A percentile compares a stretch with the other conserved stretches of the same genome.
Evolutionary conservation across 2,797 vertebrate genomes (phyloP).

Genomic region (Apogon hyalosoma): DNA sequence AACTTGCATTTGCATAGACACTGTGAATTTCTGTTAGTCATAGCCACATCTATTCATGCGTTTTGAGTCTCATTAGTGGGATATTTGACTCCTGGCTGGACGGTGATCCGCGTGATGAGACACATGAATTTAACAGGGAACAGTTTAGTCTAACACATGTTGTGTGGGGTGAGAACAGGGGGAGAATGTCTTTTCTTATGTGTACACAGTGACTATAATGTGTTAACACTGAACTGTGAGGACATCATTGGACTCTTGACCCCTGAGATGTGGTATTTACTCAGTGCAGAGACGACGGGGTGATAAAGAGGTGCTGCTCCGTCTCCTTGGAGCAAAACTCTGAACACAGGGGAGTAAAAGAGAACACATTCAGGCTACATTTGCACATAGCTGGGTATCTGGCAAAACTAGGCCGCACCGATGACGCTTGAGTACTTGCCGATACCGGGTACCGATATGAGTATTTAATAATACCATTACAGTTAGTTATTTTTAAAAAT

Average conservation of each 20-base stretch:
- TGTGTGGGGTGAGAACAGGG: neutral
- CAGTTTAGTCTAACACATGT: slow-evolving; percentile 22
- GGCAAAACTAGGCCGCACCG: too few relatives aligned
- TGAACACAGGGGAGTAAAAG: slow-evolving; percentile 29
- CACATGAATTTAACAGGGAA: slow-evolving; percentile 14
- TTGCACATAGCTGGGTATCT: too few relatives aligned
- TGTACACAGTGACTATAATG: slow-evolving; percentile 33
- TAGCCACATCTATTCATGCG: slow-evolving; percentile 9
- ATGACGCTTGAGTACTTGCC: too few relatives aligned
- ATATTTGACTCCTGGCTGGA: slow-evolving; percentile 23
- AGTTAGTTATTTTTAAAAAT: too few relatives aligned
- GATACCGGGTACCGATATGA: too few relatives aligned
- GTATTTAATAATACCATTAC: too few relatives aligned
- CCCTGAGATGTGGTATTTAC: slow-evolving; percentile 61
- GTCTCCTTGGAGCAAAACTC: slow-evolving; percentile 48
- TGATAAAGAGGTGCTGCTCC: slow-evolving; percentile 64
- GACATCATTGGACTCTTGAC: slow-evolving; percentile 72
- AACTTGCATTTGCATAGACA: slow-evolving; percentile 48
- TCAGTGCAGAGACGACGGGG: slow-evolving; percentile 58
- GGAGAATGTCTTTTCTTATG: slow-evolving; percentile 1
- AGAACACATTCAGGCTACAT: neutral
- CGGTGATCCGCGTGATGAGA: slow-evolving; percentile 32
- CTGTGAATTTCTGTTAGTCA: slow-evolving; percentile 51
- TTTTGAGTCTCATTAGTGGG: slow-evolving; percentile 24
- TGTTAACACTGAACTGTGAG: slow-evolving; percentile 46